Percentiles rank a stretch among this genome's conserved stretches.
Conservation (phyloP, 1,140 invertebrate species). For the Caenorhabditis latens region DNA sequence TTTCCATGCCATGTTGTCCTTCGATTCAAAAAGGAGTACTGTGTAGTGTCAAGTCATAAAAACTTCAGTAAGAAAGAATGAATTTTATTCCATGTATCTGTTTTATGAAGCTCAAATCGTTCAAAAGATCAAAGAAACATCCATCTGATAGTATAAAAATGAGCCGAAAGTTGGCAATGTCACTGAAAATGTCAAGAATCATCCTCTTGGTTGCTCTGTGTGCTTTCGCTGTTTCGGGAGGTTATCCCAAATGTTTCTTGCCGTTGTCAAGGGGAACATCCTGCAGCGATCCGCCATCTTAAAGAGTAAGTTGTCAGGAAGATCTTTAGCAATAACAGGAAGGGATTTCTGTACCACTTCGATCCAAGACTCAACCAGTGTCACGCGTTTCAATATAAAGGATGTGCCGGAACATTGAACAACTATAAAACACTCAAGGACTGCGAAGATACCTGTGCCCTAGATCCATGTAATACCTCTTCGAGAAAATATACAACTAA, state of each 20-base stretch:
- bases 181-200: background rate
- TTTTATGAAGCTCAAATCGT: no score
- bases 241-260: constrained; percentile 4
- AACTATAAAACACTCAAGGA: constrained; percentile 48
- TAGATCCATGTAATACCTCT: constrained; percentile 80
- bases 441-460: constrained; percentile 80
- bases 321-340: no score
- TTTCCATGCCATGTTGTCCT: no score
- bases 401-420: constrained; percentile 58
- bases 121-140: no score
- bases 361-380: constrained; percentile 37
- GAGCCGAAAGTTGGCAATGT: no score
- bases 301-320: background rate
- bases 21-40: no score
- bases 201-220: background rate
- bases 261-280: background rate
- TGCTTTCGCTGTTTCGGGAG: background rate
- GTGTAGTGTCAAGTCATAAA: no score
- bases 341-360: constrained; percentile 52
- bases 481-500: background rate
- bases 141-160: no score
- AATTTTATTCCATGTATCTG: no score
- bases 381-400: constrained; percentile 46
- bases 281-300: background rate
- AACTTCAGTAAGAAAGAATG: no score